Conservation (phyloP, 2,113 vertebrate species). For the Amazona vittata region DNA sequence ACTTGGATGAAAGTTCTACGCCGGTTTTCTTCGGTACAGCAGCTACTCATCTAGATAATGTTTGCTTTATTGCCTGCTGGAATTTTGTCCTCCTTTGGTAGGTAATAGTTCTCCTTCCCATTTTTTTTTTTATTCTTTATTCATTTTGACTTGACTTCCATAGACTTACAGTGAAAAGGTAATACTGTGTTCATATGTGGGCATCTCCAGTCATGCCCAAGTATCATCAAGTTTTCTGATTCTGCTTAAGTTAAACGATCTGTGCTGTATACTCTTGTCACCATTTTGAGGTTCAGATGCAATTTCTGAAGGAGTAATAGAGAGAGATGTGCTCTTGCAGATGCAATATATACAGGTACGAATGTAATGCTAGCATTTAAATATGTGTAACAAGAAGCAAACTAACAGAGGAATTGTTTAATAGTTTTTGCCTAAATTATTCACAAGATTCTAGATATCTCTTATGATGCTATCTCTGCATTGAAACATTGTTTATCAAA, state of each 20-base stretch:
- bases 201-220: not conserved
- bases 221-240: not conserved
- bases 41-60: not conserved
- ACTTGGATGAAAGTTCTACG: not conserved
- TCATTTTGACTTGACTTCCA: not conserved
- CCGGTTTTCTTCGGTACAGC: not conserved
- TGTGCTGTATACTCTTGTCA: not conserved
- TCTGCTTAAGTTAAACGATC: not conserved
- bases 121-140: not conserved
- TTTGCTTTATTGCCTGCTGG: not conserved
- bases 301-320: not conserved
- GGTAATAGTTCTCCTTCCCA: not conserved
- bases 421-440: not conserved
- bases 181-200: rapidly evolving
- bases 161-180: not conserved
- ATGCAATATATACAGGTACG: not conserved
- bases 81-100: not conserved
- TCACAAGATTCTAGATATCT: not conserved
- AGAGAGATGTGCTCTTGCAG: not conserved
- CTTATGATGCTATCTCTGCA: not conserved
- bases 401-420: not conserved
- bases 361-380: not conserved
- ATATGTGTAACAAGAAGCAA: not conserved
- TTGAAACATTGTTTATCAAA: not conserved
- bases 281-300: not conserved